A percentile compares a stretch with the other conserved stretches of the same genome.
These are phyloP conservation scores for Peromyscus polionotus DNA, from an alignment of 2,113 vertebrate genomes.

Conservation along the genomic window DNA sequence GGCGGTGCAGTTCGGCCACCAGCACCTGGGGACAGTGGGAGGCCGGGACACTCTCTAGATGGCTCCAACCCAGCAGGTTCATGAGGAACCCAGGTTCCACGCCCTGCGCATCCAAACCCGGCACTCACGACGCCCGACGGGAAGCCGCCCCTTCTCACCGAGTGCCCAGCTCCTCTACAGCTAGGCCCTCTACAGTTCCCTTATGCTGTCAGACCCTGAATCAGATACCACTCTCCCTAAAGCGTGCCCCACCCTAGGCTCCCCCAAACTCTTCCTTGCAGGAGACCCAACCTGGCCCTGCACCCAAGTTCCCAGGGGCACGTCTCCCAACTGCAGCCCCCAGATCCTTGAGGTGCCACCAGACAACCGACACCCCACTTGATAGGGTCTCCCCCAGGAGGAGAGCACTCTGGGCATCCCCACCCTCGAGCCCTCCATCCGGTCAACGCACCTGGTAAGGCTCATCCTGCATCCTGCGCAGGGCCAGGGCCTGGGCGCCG, in stretches of 20 bases:
- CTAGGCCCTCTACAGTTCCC: not conserved
- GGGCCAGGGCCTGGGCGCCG: constrained; percentile 89
- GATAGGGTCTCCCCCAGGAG: not conserved
- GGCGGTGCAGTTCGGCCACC: constrained; percentile 91
- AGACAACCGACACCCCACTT: not conserved
- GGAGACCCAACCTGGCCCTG: not conserved
- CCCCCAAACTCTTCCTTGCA: no score
- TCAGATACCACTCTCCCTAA: not conserved
- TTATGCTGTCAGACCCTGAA: not conserved
- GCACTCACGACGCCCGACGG: not conserved
- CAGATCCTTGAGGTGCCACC: not conserved
- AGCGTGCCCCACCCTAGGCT: not conserved
- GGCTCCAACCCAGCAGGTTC: not conserved
- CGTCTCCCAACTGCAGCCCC: not conserved
- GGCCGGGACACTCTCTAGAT: not conserved
- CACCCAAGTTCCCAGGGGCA: not conserved
- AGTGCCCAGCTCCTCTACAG: not conserved
- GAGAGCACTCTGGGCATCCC: no score
- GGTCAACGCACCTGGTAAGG: constrained; percentile 91
- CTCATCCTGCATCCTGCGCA: constrained; percentile 90
- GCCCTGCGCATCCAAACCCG: no score
- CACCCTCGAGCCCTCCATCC: no score
- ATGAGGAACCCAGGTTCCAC: not conserved
- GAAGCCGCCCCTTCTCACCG: not conserved
- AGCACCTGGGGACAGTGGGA: constrained; percentile 84